Percentiles rank a stretch among this genome's conserved stretches.
phyloP scores from a whole-genome alignment of 2,797 vertebrate species.

The Enteromius unitaeniatus region DNA sequence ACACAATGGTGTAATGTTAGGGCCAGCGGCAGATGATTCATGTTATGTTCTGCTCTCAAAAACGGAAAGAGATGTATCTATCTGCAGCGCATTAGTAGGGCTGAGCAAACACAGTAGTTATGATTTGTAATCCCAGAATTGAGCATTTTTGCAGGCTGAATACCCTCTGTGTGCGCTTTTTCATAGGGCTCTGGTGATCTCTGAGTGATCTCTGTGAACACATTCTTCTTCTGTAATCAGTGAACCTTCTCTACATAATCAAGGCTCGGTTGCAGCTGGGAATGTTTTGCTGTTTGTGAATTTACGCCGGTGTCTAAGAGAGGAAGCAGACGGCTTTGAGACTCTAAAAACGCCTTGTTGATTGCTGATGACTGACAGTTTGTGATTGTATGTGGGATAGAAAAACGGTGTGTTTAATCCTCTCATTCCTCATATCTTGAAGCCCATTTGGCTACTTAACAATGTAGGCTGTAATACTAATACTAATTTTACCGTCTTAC shows the following conservation, averaged over 20 bases:
- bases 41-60: neutral
- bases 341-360: conserved; percentile 1
- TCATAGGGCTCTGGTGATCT: neutral
- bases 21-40: neutral
- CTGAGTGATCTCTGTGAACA: neutral
- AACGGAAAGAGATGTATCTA: too few relatives aligned
- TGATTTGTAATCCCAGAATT: neutral
- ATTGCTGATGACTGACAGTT: conserved; percentile 4
- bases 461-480: neutral
- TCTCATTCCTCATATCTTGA: too few relatives aligned
- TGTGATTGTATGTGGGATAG: neutral
- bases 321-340: neutral
- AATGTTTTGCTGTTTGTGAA: conserved; percentile 5
- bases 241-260: conserved; percentile 30
- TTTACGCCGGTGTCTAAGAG: neutral
- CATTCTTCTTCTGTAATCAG: conserved; percentile 30
- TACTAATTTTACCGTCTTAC: neutral
- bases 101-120: neutral
- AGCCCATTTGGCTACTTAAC: conserved; percentile 1
- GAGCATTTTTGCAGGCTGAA: neutral
- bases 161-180: neutral
- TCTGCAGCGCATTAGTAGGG: neutral
- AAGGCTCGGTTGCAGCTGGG: conserved; percentile 20
- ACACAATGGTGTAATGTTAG: neutral
- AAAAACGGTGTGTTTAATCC: neutral